phyloP scores from a whole-genome alignment of 2,888 invertebrate genomes.

The Oscheius sp. region DNA sequence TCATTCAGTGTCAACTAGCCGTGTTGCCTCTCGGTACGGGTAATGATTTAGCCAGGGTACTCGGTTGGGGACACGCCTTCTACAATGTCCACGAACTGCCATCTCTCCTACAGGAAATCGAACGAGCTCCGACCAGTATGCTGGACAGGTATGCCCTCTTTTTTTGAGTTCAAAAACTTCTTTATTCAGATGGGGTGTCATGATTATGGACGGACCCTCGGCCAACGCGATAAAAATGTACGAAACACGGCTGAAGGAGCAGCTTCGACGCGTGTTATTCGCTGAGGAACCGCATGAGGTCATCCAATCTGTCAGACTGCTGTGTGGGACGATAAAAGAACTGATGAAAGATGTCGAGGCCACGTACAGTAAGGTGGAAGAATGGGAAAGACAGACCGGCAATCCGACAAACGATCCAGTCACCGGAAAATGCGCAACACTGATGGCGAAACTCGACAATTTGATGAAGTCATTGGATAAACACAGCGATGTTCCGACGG shows the following conservation, averaged over 20 bases:
- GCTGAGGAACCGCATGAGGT: conserved; percentile 54
- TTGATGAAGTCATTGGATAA: conserved; percentile 82
- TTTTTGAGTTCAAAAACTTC: neutral
- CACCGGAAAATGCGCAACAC: conserved; percentile 78
- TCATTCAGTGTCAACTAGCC: conserved; percentile 87
- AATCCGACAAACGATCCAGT: conserved; percentile 40
- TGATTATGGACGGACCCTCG: conserved; percentile 81
- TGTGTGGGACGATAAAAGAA: conserved; percentile 85
- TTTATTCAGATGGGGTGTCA: conserved; percentile 86
- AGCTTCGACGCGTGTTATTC: conserved; percentile 47
- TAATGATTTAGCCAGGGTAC: conserved; percentile 91
- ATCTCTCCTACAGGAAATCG: conserved; percentile 90
- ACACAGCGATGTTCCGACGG: conserved; percentile 76
- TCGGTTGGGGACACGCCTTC: conserved; percentile 95
- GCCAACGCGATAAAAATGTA: conserved; percentile 49
- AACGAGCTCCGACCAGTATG: conserved; percentile 96
- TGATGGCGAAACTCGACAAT: conserved; percentile 83
- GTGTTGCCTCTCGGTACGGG: conserved; percentile 95
- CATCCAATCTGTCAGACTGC: conserved; percentile 73
- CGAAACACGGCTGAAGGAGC: conserved; percentile 71
- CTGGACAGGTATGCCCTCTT: conserved; percentile 82
- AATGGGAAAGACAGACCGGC: conserved; percentile 38
- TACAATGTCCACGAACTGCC: conserved; percentile 95
- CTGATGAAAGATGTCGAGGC: conserved; percentile 78
- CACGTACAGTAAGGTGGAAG: conserved; percentile 42